Conservation (phyloP, 2,797 vertebrate species). For the Tauraco hartlaubi region DNA sequence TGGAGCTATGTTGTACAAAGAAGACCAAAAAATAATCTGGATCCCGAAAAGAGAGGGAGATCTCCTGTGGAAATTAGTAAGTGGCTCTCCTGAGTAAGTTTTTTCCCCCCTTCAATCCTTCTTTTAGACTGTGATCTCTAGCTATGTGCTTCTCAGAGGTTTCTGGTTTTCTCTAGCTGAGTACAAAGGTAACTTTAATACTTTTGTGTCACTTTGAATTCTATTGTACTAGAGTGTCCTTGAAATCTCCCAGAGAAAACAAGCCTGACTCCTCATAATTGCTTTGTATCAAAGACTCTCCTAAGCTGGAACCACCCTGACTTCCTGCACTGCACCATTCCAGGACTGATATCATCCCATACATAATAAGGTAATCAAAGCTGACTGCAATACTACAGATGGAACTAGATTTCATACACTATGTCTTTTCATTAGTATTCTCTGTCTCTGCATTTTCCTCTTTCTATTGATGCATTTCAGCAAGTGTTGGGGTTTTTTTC, state of each 20-base stretch:
- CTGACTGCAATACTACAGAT: slow-evolving; percentile 6
- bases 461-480: slow-evolving; percentile 25
- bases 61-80: neutral
- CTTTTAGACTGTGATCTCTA: neutral
- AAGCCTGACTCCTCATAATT: slow-evolving; percentile 37
- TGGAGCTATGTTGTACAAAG: neutral
- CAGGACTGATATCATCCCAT: neutral
- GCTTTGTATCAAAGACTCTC: slow-evolving; percentile 25
- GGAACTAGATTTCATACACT: slow-evolving; percentile 25
- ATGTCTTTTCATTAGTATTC: slow-evolving; percentile 26
- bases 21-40: neutral
- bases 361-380: neutral
- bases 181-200: slow-evolving; percentile 54
- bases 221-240: slow-evolving; percentile 30
- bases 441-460: slow-evolving; percentile 21
- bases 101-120: neutral
- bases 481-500: neutral
- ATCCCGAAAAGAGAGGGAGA: neutral
- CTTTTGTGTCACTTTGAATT: slow-evolving; percentile 49
- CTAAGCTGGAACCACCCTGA: neutral
- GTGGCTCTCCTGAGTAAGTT: neutral
- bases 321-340: neutral
- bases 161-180: neutral
- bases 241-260: slow-evolving; percentile 56
- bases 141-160: neutral